phyloP scores from a whole-genome alignment of 1,140 invertebrate species.

The Tetramorium alpestre region DNA sequence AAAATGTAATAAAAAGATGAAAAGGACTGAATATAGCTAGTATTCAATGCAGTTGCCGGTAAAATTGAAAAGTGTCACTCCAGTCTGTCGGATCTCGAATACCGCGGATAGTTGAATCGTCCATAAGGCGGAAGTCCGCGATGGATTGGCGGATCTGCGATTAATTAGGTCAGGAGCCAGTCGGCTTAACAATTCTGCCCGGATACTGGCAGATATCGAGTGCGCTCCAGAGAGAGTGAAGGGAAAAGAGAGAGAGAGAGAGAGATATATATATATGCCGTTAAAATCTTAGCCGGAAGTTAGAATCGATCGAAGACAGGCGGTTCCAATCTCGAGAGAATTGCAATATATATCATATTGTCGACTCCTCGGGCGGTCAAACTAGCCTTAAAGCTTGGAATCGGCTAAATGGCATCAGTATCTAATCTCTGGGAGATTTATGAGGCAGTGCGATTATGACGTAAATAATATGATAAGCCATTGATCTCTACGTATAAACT shows the following conservation, averaged over 20 bases:
- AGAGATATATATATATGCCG: not conserved
- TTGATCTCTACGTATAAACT: not conserved
- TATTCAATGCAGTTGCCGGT: not conserved
- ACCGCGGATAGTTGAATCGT: not conserved
- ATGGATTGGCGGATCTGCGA: slow-evolving; percentile 57
- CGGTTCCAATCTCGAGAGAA: slow-evolving; percentile 21
- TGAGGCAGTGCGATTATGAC: not conserved
- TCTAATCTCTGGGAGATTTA: slow-evolving; percentile 20
- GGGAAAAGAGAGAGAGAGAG: not conserved
- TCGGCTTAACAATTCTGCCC: slow-evolving; percentile 68
- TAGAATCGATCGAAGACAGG: slow-evolving; percentile 42
- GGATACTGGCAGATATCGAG: slow-evolving; percentile 63
- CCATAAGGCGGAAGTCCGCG: slow-evolving; percentile 16
- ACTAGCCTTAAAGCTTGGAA: slow-evolving; percentile 1
- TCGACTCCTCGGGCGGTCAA: not conserved
- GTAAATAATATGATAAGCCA: slow-evolving; percentile 24
- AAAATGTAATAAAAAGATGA: not conserved
- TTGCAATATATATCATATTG: slow-evolving; percentile 6
- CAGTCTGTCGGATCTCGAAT: not conserved
- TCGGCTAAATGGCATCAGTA: not conserved
- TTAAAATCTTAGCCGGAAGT: slow-evolving; percentile 62
- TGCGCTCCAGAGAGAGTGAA: slow-evolving; percentile 19
- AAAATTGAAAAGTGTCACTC: slow-evolving; percentile 3
- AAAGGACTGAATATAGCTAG: not conserved
- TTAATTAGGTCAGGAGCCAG: slow-evolving; percentile 72